phyloP scores from a whole-genome alignment of 2,888 invertebrate genomes.

The Plebejus melissa region DNA sequence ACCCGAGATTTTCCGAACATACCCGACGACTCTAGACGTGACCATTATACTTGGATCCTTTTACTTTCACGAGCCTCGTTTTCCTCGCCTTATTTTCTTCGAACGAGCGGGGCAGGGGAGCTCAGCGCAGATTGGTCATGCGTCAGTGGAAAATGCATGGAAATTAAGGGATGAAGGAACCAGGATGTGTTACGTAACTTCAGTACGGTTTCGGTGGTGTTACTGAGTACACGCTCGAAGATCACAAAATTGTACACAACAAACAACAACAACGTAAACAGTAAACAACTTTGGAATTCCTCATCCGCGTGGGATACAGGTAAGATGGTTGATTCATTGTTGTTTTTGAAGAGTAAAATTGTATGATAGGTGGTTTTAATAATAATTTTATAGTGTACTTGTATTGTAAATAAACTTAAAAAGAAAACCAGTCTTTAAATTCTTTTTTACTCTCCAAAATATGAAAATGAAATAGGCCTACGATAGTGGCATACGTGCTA shows the following conservation, averaged over 20 bases:
- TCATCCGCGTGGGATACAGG: constrained; percentile 38
- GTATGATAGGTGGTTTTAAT: no score
- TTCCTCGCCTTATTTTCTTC: neutral
- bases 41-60: constrained; percentile 47
- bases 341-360: no score
- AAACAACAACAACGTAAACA: constrained; percentile 78
- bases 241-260: constrained; percentile 48
- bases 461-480: no score
- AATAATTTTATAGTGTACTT: no score
- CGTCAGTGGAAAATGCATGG: constrained; percentile 51
- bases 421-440: no score
- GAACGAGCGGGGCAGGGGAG: constrained; percentile 40
- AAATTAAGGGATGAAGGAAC: constrained; percentile 55
- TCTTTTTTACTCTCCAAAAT: no score
- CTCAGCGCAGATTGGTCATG: constrained; percentile 44
- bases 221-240: constrained; percentile 51
- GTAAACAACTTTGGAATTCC: constrained; percentile 45
- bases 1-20: constrained; percentile 57
- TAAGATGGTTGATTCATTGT: constrained; percentile 30
- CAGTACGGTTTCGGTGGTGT: constrained; percentile 60
- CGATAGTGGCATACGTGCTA: no score
- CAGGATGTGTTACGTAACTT: constrained; percentile 72
- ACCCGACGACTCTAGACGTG: constrained; percentile 44
- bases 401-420: no score
- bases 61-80: constrained; percentile 29